phyloP scores from a whole-genome alignment of 2,888 invertebrate genomes.

The Nemotelus pantherinus region DNA sequence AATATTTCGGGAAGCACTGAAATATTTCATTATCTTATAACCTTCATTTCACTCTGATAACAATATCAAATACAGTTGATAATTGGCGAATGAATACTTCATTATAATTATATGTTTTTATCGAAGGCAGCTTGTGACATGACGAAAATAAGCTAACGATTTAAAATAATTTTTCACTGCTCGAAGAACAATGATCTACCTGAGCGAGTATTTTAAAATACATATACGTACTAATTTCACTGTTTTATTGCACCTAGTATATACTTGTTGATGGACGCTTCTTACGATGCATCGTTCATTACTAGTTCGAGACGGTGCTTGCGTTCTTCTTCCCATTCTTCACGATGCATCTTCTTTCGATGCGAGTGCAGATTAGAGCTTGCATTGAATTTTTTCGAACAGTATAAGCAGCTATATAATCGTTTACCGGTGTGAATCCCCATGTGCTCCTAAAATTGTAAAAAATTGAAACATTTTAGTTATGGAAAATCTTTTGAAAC shows the following conservation, averaged over 20 bases:
- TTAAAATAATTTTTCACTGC: too few relatives aligned
- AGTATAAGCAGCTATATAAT: slow-evolving; percentile 50
- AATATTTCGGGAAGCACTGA: too few relatives aligned
- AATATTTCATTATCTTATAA: too few relatives aligned
- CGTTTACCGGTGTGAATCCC: slow-evolving; percentile 49
- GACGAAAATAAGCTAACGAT: too few relatives aligned
- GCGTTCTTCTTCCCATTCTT: slow-evolving; percentile 46
- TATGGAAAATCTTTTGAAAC: too few relatives aligned
- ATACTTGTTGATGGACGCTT: background rate
- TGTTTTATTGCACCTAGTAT: background rate
- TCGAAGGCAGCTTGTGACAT: too few relatives aligned
- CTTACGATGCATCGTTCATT: background rate
- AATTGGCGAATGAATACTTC: too few relatives aligned
- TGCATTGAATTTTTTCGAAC: slow-evolving; percentile 51
- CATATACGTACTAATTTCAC: background rate
- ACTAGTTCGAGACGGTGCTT: slow-evolving; percentile 35
- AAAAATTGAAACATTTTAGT: background rate
- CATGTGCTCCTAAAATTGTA: slow-evolving; percentile 49
- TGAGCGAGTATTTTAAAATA: background rate
- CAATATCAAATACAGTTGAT: too few relatives aligned
- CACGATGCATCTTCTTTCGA: slow-evolving; percentile 49
- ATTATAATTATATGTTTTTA: too few relatives aligned
- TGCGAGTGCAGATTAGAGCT: slow-evolving; percentile 51
- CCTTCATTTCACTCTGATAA: too few relatives aligned
- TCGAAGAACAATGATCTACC: too few relatives aligned